Percentiles rank a stretch among this genome's conserved stretches.
Evolutionary conservation across 2,797 vertebrate species (phyloP).

Genomic region (Alcedo atthis): DNA sequence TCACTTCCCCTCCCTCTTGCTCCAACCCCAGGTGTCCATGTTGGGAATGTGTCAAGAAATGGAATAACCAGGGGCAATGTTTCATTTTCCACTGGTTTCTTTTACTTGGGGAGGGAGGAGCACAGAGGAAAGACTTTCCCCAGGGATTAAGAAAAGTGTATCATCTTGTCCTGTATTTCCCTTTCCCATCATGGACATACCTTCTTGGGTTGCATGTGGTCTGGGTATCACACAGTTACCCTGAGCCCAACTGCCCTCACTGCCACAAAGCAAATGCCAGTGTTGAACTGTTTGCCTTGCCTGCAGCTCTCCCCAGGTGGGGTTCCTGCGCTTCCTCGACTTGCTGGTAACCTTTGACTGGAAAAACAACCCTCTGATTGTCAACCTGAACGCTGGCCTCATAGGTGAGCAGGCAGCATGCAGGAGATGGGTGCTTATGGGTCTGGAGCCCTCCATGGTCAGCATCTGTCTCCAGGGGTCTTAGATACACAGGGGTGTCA

Average conservation of each 20-base stretch:
- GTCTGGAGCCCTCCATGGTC: neutral
- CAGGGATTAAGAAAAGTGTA: neutral
- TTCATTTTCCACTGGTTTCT: neutral
- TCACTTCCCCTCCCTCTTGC: neutral
- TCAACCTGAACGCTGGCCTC: constrained; percentile 90
- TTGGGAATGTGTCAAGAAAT: neutral
- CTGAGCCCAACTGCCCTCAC: neutral
- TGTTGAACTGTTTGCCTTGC: neutral
- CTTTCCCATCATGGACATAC: accelerated
- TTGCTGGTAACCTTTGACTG: constrained; percentile 93
- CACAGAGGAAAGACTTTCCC: accelerated
- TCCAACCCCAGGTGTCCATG: neutral
- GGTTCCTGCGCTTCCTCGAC: constrained; percentile 92
- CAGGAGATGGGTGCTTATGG: accelerated
- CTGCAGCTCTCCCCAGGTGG: constrained; percentile 92
- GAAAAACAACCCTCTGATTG: constrained; percentile 92
- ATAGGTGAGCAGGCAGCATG: constrained; percentile 78
- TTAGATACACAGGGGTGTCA: neutral
- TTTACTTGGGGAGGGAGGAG: neutral
- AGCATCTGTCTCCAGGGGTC: neutral
- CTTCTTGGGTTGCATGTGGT: neutral
- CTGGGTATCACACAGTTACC: neutral
- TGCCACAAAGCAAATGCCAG: neutral
- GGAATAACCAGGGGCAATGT: accelerated
- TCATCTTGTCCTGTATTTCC: neutral